phyloP scores from a whole-genome alignment of 2,113 vertebrate genomes.

The Choloepus hoffmanni region DNA sequence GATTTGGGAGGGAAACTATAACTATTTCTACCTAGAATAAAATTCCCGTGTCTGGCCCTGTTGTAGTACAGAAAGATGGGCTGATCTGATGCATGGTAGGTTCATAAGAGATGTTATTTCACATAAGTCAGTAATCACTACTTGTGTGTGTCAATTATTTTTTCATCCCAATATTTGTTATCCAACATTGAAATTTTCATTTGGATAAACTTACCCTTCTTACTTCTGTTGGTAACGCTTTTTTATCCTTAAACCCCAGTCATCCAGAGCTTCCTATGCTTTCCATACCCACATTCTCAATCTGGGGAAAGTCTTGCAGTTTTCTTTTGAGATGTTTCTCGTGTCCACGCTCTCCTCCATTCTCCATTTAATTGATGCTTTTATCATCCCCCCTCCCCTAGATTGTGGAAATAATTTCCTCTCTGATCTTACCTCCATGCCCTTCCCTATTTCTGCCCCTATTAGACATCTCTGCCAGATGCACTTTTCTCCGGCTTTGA shows the following conservation, averaged over 20 bases:
- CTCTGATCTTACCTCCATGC: background rate
- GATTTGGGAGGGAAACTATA: background rate
- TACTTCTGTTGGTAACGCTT: background rate
- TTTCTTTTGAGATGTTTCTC: conserved; percentile 30
- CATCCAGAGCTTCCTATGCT: background rate
- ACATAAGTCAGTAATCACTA: background rate
- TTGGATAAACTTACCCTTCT: conserved; percentile 27
- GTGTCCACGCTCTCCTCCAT: background rate
- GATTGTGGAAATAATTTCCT: background rate
- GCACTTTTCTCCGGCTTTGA: background rate
- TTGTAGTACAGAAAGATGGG: background rate
- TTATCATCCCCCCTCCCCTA: background rate
- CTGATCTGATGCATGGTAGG: background rate
- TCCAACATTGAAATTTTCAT: conserved; percentile 16
- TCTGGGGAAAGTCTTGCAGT: background rate
- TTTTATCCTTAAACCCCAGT: background rate
- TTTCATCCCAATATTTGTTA: background rate
- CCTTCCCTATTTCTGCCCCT: background rate
- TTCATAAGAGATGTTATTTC: background rate
- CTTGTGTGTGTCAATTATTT: background rate
- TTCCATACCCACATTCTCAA: background rate
- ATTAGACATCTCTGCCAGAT: background rate
- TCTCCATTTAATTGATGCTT: background rate
- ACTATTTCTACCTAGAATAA: background rate
- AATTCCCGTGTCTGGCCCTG: background rate